A percentile compares a stretch with the other conserved stretches of the same genome.
Evolutionary conservation across 2,113 vertebrate species (phyloP).

Genomic region (Chrysemys picta): DNA sequence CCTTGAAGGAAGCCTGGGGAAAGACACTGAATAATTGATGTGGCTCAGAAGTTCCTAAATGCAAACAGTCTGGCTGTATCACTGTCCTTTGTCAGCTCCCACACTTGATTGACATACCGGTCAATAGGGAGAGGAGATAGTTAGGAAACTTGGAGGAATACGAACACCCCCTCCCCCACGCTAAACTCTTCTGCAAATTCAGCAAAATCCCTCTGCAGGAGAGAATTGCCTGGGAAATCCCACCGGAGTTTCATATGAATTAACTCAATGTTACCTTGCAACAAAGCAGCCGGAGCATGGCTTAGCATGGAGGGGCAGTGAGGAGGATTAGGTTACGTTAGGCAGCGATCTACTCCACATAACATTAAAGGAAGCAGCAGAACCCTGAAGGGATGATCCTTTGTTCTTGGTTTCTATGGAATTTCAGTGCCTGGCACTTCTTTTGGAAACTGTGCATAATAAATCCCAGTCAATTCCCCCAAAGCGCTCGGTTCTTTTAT

Average conservation of each 20-base stretch:
- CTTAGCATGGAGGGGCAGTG: neutral
- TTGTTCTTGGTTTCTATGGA: neutral
- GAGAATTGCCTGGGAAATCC: neutral
- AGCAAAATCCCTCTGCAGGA: neutral
- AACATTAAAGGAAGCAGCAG: neutral
- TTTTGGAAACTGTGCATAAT: fast-evolving
- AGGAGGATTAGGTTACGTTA: neutral
- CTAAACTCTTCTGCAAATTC: neutral
- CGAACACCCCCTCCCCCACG: fast-evolving
- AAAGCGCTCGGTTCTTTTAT: neutral
- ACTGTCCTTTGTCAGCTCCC: fast-evolving
- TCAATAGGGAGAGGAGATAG: neutral
- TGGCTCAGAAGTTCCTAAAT: neutral
- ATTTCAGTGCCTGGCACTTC: neutral
- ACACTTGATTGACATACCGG: fast-evolving
- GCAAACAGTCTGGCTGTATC: fast-evolving
- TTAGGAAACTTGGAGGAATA: neutral
- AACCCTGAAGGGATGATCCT: neutral
- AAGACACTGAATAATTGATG: neutral
- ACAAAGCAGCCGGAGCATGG: neutral
- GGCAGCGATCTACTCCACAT: neutral
- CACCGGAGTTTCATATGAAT: neutral
- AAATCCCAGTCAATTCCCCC: neutral
- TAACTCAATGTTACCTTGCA: neutral
- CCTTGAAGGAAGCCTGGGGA: slow-evolving; percentile 2